Evolutionary conservation across 2,888 invertebrate genomes (phyloP).

Genomic region (Xanthorhoe spadicearia): DNA sequence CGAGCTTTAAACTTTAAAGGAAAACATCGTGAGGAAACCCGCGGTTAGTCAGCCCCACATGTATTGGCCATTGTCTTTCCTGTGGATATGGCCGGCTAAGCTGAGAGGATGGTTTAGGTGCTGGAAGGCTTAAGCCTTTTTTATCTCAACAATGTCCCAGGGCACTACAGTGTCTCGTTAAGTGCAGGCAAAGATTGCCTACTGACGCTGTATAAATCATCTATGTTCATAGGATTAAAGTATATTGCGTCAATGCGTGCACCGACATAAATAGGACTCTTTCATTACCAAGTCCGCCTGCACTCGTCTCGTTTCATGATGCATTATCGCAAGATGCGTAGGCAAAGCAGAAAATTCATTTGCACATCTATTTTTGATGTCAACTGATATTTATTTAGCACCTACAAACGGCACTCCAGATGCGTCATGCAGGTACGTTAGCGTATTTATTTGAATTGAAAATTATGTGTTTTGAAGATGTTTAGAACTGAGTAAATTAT

Average conservation of each 20-base stretch:
- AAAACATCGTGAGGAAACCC: no score
- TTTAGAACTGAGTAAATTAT: not conserved
- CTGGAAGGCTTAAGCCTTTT: no score
- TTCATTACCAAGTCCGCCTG: not conserved
- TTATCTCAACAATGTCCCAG: no score
- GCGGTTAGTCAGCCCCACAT: no score
- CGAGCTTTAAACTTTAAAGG: no score
- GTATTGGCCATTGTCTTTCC: no score
- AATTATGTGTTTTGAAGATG: slow-evolving; percentile 3
- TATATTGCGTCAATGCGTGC: not conserved
- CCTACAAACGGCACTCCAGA: slow-evolving; percentile 6
- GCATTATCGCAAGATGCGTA: slow-evolving; percentile 19
- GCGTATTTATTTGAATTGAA: slow-evolving; percentile 17
- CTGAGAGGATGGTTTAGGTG: no score
- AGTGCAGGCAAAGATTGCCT: no score
- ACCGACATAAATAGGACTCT: not conserved
- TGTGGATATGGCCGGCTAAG: no score
- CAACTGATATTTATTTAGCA: slow-evolving; percentile 18
- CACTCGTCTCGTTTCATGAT: not conserved
- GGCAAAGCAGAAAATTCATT: slow-evolving; percentile 12
- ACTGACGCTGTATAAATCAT: no score
- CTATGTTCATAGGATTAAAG: not conserved
- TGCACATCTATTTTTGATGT: slow-evolving; percentile 23
- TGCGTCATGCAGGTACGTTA: not conserved
- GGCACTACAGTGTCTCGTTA: no score